A percentile compares a stretch with the other conserved stretches of the same genome.
phyloP scores from a whole-genome alignment of 2,113 vertebrate species.

The Peromyscus leucopus region DNA sequence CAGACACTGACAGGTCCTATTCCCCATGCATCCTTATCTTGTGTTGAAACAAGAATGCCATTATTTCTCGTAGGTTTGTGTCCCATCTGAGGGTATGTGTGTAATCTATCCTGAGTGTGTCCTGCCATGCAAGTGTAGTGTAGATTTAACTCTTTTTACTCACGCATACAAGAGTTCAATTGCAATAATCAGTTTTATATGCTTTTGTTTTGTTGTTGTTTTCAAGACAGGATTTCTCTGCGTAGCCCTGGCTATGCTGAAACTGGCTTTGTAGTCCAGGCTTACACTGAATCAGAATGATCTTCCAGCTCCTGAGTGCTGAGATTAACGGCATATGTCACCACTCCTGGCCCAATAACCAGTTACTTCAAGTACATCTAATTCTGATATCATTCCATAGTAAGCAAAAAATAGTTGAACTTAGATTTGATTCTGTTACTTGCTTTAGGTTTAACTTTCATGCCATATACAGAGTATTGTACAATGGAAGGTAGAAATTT shows the following conservation, averaged over 20 bases:
- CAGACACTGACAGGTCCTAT: not conserved
- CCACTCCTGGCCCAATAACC: not conserved
- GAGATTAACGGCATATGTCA: not conserved
- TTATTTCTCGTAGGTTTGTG: no score
- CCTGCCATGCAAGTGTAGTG: not conserved
- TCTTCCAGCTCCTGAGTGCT: not conserved
- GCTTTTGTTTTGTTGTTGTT: not conserved
- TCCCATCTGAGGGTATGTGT: not conserved
- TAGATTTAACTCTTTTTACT: not conserved
- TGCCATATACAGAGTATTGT: not conserved
- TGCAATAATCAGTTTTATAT: not conserved
- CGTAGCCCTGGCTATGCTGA: not conserved
- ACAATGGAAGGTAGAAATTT: not conserved
- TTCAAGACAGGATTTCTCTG: not conserved
- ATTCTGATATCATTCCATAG: not conserved
- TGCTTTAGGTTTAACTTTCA: not conserved
- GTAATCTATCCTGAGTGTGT: not conserved
- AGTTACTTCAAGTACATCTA: not conserved
- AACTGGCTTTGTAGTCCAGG: not conserved
- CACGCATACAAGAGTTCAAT: not conserved
- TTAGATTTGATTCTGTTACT: not conserved
- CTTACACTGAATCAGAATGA: not conserved
- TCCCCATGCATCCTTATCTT: not conserved
- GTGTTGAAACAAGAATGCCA: not conserved
- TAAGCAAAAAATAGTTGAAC: not conserved